Percentiles rank a stretch among this genome's conserved stretches.
Conservation (phyloP, 2,797 vertebrate genomes). For the Cephalopachus bancanus region DNA sequence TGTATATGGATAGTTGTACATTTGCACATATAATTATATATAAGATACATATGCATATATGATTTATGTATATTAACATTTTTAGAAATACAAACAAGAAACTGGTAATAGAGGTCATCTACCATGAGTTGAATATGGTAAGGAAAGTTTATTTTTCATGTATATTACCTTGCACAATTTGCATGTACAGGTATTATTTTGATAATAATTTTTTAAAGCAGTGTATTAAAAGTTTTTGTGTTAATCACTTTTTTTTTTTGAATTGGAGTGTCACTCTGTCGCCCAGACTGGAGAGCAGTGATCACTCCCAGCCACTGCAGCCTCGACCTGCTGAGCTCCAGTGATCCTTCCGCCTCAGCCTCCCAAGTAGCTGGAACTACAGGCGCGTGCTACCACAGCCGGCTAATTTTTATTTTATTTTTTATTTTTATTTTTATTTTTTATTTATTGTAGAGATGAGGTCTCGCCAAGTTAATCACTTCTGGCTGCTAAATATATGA, state of each 20-base stretch:
- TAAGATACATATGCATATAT: neutral
- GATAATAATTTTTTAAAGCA: neutral
- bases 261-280: no score
- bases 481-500: neutral
- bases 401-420: no score
- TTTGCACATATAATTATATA: neutral
- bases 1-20: neutral
- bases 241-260: neutral
- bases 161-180: neutral
- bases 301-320: no score
- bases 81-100: neutral
- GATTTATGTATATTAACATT: neutral
- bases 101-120: neutral
- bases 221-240: conserved; percentile 23
- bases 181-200: neutral
- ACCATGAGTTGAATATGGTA: neutral
- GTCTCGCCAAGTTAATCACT: neutral
- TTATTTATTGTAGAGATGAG: no score
- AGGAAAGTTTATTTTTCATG: neutral
- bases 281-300: no score
- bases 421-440: no score
- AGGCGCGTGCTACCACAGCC: no score
- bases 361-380: no score
- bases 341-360: no score
- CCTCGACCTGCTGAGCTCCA: no score